Percentiles rank a stretch among this genome's conserved stretches.
Conservation (phyloP, 2,888 invertebrate species). For the Ferrisia virgata region DNA sequence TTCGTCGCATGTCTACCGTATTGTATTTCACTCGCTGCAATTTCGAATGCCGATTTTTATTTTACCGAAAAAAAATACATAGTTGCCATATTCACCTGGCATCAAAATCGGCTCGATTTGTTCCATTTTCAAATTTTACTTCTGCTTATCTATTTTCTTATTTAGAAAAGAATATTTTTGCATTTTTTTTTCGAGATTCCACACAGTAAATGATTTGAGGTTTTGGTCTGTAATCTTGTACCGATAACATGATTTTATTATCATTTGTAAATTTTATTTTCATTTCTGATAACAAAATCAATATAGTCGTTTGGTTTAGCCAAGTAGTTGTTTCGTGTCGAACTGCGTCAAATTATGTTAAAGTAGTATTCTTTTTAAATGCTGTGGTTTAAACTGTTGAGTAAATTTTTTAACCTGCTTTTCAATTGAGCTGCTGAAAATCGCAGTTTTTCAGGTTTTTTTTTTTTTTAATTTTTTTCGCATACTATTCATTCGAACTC, state of each 20-base stretch:
- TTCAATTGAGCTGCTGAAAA: background rate
- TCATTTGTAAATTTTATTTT: constrained; percentile 14
- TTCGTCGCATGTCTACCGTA: background rate
- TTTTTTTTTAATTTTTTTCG: background rate
- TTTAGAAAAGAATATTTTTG: background rate
- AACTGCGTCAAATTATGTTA: background rate
- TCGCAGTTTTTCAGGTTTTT: background rate
- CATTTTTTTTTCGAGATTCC: background rate
- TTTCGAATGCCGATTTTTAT: background rate
- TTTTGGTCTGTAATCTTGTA: background rate
- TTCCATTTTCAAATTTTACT: background rate
- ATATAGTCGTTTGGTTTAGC: background rate
- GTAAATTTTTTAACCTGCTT: background rate
- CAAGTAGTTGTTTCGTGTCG: background rate
- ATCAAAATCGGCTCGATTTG: background rate
- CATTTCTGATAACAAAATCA: background rate
- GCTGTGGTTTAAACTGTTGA: background rate
- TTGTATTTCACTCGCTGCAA: background rate
- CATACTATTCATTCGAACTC: too few species aligned
- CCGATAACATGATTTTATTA: background rate
- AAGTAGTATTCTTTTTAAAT: background rate
- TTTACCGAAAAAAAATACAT: background rate
- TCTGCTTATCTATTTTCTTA: background rate
- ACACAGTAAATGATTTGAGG: background rate
- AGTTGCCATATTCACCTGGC: background rate